These are phyloP conservation scores for Ostrea denselamellosa DNA, from an alignment of 1,140 invertebrate species.

Conservation along the genomic window DNA sequence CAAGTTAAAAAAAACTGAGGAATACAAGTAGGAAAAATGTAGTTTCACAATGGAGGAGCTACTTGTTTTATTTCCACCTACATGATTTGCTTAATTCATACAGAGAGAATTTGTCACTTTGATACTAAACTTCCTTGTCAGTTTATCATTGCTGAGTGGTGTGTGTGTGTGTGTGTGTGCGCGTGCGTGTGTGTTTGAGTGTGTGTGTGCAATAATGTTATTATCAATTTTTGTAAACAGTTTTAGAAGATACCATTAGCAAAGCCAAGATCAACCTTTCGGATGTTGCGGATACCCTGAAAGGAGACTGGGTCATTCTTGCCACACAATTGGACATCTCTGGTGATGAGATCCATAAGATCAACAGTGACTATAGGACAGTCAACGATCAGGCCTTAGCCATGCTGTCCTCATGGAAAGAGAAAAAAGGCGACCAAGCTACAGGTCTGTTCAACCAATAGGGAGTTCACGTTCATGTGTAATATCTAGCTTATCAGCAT, in stretches of 20 bases:
- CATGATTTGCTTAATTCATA: too few species aligned
- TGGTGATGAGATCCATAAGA: slow-evolving; percentile 91
- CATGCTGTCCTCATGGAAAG: slow-evolving; percentile 93
- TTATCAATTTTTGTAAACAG: slow-evolving; percentile 55
- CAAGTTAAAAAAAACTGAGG: too few species aligned
- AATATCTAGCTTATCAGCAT: too few species aligned
- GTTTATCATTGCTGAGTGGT: background rate
- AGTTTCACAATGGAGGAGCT: too few species aligned
- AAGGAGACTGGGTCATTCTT: slow-evolving; percentile 94
- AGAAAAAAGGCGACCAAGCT: slow-evolving; percentile 86
- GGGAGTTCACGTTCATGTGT: too few species aligned
- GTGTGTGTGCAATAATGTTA: background rate
- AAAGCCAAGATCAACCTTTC: slow-evolving; percentile 91
- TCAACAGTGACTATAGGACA: slow-evolving; percentile 91
- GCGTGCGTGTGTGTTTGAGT: too few species aligned
- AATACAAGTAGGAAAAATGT: too few species aligned
- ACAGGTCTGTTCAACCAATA: slow-evolving; percentile 81
- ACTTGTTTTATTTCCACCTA: too few species aligned
- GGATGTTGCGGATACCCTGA: slow-evolving; percentile 94
- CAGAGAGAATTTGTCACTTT: too few species aligned
- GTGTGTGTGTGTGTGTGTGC: background rate
- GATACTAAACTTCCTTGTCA: background rate
- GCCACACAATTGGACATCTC: slow-evolving; percentile 88
- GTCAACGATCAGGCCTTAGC: slow-evolving; percentile 93
- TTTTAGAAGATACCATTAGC: slow-evolving; percentile 71